Conservation (phyloP, 2,797 vertebrate genomes). For the Anabas testudineus region DNA sequence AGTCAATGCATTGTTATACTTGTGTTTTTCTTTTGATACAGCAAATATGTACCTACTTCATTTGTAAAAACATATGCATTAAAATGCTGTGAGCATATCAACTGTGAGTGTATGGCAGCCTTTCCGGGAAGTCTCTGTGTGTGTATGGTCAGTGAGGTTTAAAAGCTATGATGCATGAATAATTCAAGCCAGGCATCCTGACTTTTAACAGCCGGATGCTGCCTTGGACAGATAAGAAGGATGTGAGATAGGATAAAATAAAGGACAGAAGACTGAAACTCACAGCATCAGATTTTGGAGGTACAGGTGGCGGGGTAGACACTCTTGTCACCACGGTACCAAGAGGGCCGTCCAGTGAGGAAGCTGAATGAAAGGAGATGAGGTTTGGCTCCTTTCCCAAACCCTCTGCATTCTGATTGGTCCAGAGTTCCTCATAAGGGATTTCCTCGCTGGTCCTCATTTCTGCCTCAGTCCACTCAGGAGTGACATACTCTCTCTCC, state of each 20-base stretch:
- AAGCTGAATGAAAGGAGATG: slow-evolving; percentile 86
- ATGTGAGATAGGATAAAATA: slow-evolving; percentile 25
- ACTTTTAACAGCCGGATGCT: slow-evolving; percentile 75
- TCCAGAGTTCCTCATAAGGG: slow-evolving; percentile 98
- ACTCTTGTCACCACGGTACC: slow-evolving; percentile 83
- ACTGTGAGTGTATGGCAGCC: slow-evolving; percentile 20
- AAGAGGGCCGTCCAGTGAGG: slow-evolving; percentile 80
- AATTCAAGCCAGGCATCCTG: slow-evolving; percentile 77
- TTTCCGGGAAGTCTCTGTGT: slow-evolving; percentile 66
- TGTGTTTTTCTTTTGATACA: background rate
- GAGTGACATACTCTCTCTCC: slow-evolving; percentile 92
- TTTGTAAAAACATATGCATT: slow-evolving; percentile 21
- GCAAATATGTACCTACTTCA: background rate
- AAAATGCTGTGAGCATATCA: slow-evolving; percentile 31
- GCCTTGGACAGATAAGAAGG: slow-evolving; percentile 40
- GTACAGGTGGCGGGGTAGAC: slow-evolving; percentile 89
- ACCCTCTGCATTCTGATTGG: slow-evolving; percentile 85
- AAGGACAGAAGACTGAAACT: slow-evolving; percentile 73
- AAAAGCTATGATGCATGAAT: slow-evolving; percentile 84
- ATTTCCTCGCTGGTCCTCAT: slow-evolving; percentile 90
- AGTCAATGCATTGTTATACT: background rate
- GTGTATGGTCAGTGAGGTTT: slow-evolving; percentile 71
- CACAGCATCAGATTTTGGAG: slow-evolving; percentile 98
- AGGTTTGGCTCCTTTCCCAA: slow-evolving; percentile 88
- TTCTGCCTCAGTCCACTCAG: slow-evolving; percentile 90